A percentile compares a stretch with the other conserved stretches of the same genome.
phyloP scores from a whole-genome alignment of 2,888 invertebrate genomes.

The Frankliniella intonsa region DNA sequence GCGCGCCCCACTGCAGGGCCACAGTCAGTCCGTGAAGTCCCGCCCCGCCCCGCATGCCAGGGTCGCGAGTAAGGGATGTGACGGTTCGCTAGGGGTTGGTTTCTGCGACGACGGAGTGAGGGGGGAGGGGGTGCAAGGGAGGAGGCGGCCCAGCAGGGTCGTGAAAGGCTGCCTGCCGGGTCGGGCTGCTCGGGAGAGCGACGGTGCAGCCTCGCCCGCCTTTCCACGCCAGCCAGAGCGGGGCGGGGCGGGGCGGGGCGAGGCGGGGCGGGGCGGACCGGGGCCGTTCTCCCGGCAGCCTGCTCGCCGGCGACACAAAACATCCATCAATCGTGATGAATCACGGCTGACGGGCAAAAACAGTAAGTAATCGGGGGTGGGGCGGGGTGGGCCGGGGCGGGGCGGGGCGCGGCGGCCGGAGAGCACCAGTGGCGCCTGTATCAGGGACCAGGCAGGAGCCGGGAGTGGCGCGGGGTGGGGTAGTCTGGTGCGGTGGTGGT shows the following conservation, averaged over 20 bases:
- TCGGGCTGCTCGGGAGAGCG: too few relatives aligned
- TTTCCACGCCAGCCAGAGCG: neutral
- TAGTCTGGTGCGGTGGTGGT: too few relatives aligned
- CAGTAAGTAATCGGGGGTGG: neutral
- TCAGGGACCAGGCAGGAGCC: too few relatives aligned
- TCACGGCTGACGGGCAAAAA: slow-evolving; percentile 20
- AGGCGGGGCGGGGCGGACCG: neutral
- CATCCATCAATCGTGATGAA: slow-evolving; percentile 26
- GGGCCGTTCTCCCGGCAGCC: neutral
- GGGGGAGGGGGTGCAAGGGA: neutral
- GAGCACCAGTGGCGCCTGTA: too few relatives aligned
- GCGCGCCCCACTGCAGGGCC: too few relatives aligned
- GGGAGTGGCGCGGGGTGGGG: too few relatives aligned
- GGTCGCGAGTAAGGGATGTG: neutral
- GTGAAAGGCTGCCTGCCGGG: too few relatives aligned
- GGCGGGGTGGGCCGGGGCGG: too few relatives aligned
- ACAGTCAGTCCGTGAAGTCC: too few relatives aligned
- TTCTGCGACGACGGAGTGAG: neutral
- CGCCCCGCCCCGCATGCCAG: too few relatives aligned
- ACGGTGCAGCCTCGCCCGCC: too few relatives aligned
- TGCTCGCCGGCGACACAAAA: neutral
- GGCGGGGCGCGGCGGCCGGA: too few relatives aligned
- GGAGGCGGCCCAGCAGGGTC: neutral
- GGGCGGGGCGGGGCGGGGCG: neutral
- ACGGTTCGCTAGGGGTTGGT: neutral